Conservation (phyloP, 1,140 invertebrate genomes). For the Helicoverpa zea region DNA sequence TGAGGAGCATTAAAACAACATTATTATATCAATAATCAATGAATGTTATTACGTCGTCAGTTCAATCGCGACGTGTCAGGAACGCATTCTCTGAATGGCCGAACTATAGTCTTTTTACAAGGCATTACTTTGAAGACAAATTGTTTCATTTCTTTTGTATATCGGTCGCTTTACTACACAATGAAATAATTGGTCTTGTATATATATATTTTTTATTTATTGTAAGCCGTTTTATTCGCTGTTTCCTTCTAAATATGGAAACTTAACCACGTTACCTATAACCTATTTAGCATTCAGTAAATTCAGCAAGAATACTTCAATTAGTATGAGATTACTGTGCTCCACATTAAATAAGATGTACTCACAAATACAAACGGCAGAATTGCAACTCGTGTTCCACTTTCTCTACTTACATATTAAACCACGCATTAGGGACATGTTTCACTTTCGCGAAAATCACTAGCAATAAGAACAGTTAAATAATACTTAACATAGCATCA, state of each 20-base stretch:
- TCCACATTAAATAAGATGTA: neutral
- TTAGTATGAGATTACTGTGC: too few relatives aligned
- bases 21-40: too few relatives aligned
- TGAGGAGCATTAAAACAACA: too few relatives aligned
- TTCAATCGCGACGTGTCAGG: too few relatives aligned
- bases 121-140: conserved; percentile 13
- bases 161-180: neutral
- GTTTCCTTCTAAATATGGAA: too few relatives aligned
- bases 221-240: neutral
- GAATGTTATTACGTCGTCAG: too few relatives aligned
- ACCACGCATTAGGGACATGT: conserved; percentile 12
- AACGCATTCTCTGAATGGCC: too few relatives aligned
- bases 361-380: neutral
- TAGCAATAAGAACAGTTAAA: conserved; percentile 14
- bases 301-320: neutral
- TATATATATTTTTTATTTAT: neutral
- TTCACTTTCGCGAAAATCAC: conserved; percentile 40
- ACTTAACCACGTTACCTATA: too few relatives aligned
- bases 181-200: neutral
- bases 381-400: conserved; percentile 21
- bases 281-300: too few relatives aligned
- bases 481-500: conserved; percentile 7
- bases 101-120: neutral
- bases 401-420: conserved; percentile 39
- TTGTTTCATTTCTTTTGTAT: neutral